Evolutionary conservation across 2,888 invertebrate genomes (phyloP).

Genomic region (Xestia c-nigrum): DNA sequence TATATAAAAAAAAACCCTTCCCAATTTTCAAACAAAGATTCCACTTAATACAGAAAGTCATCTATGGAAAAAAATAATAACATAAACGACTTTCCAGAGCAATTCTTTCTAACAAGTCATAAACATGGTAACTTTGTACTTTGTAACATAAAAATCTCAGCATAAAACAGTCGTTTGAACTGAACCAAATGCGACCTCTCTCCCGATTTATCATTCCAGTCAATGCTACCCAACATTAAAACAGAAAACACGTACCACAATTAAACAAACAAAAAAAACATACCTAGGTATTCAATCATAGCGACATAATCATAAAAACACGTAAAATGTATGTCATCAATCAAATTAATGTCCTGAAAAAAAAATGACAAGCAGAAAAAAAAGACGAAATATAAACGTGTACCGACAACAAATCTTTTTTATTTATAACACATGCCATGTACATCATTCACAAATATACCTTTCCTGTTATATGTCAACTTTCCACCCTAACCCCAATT

Average conservation of each 20-base stretch:
- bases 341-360: constrained; percentile 58
- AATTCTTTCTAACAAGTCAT: neutral
- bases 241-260: constrained; percentile 16
- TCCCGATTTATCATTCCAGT: constrained; percentile 35
- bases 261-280: constrained; percentile 39
- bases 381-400: constrained; percentile 7
- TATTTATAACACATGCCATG: constrained; percentile 24
- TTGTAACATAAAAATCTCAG: neutral
- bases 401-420: constrained; percentile 35
- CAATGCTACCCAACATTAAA: constrained; percentile 25
- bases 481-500: neutral
- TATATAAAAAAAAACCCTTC: neutral
- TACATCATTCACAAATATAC: constrained; percentile 16
- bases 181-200: neutral
- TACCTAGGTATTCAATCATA: constrained; percentile 46
- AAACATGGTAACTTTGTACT: neutral
- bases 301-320: constrained; percentile 47
- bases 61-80: neutral
- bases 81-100: neutral
- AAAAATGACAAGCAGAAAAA: constrained; percentile 17
- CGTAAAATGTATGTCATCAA: constrained; percentile 47
- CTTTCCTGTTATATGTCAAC: neutral
- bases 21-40: neutral
- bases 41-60: neutral
- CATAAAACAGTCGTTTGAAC: neutral